A percentile compares a stretch with the other conserved stretches of the same genome.
phyloP scores from a whole-genome alignment of 2,888 invertebrate species.

The Platycnemis pennipes region DNA sequence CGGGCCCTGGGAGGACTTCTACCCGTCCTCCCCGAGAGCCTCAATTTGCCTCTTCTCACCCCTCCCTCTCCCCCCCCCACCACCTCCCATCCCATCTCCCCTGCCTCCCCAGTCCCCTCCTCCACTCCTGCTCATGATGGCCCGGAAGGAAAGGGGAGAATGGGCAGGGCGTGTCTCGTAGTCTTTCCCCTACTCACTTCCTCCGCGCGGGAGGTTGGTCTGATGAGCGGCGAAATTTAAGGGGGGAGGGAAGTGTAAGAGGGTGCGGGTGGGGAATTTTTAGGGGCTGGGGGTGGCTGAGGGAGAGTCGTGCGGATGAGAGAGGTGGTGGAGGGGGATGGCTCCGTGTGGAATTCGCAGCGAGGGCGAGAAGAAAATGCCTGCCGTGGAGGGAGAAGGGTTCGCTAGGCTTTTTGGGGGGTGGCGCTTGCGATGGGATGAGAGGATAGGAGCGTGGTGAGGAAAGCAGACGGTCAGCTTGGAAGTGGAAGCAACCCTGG shows the following conservation, averaged over 20 bases:
- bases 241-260: too few species aligned
- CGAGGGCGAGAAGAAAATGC: neutral
- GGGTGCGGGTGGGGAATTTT: neutral
- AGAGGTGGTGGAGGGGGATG: neutral
- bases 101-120: neutral
- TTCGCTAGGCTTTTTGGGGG: neutral
- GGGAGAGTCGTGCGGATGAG: conserved; percentile 8
- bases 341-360: conserved; percentile 17
- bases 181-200: neutral
- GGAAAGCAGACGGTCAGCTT: neutral
- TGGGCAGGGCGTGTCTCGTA: neutral
- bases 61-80: neutral
- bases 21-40: neutral
- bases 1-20: neutral
- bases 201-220: neutral
- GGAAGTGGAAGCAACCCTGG: neutral
- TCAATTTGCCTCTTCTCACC: neutral
- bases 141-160: neutral
- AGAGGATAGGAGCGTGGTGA: neutral
- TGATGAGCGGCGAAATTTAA: neutral
- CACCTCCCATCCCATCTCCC: neutral
- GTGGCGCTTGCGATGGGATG: too few species aligned
- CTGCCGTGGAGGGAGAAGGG: neutral
- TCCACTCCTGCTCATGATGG: conserved; percentile 1
- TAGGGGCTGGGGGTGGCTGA: neutral